phyloP scores from a whole-genome alignment of 2,888 invertebrate species.

The Leptarthrus brevirostris region DNA sequence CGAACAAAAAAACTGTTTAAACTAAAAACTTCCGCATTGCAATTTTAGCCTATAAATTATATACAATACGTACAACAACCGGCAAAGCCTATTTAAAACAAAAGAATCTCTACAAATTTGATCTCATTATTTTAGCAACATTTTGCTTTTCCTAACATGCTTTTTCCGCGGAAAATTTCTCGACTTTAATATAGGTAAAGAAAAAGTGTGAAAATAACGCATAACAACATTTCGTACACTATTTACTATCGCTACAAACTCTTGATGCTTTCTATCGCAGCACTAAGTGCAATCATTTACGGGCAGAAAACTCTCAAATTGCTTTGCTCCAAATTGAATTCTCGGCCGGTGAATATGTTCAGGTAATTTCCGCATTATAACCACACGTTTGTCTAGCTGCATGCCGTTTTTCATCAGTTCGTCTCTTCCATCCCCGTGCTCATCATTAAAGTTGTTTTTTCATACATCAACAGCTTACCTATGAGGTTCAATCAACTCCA shows the following conservation, averaged over 20 bases:
- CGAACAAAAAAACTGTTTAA: too few relatives aligned
- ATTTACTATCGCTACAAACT: not conserved
- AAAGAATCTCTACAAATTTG: too few relatives aligned
- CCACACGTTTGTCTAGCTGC: constrained; percentile 28
- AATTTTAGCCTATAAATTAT: too few relatives aligned
- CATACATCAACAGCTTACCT: not conserved
- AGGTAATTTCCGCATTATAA: constrained; percentile 44
- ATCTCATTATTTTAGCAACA: too few relatives aligned
- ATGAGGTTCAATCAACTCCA: constrained; percentile 30
- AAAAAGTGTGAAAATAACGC: constrained; percentile 32
- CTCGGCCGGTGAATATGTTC: constrained; percentile 40
- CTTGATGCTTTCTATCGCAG: constrained; percentile 18
- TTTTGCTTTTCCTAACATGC: too few relatives aligned
- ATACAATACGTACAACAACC: too few relatives aligned
- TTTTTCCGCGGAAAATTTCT: not conserved
- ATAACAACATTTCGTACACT: constrained; percentile 4
- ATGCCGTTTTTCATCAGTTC: constrained; percentile 9
- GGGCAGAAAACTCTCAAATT: constrained; percentile 29
- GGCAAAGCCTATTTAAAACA: too few relatives aligned
- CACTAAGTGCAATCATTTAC: constrained; percentile 18
- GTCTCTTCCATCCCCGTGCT: not conserved
- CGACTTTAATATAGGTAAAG: not conserved
- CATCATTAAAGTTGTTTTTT: not conserved
- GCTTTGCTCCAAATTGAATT: constrained; percentile 44
- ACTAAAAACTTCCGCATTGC: too few relatives aligned